These are phyloP conservation scores for Ruditapes philippinarum DNA, from an alignment of 1,140 invertebrate genomes.

Conservation along the genomic window DNA sequence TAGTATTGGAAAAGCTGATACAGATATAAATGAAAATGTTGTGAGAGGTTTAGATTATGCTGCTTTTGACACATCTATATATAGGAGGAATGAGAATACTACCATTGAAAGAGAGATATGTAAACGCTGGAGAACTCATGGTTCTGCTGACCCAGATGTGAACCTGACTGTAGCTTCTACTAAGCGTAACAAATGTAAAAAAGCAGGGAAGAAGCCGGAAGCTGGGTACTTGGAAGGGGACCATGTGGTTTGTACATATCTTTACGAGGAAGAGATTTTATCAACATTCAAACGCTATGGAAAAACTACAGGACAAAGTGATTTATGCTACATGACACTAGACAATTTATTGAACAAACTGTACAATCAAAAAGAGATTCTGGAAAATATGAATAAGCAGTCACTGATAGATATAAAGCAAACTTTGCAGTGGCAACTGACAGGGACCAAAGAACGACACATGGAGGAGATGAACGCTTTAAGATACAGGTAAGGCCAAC, in stretches of 20 bases:
- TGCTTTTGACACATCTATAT: slow-evolving; percentile 16
- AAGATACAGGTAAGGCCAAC: neutral
- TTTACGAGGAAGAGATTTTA: slow-evolving; percentile 15
- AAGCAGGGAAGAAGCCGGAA: neutral
- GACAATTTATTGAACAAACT: neutral
- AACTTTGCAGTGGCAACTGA: neutral
- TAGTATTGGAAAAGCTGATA: neutral
- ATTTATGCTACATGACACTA: neutral
- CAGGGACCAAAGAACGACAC: neutral
- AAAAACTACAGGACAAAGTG: slow-evolving; percentile 13
- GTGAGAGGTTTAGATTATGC: neutral
- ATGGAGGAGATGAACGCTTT: neutral
- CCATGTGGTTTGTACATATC: neutral
- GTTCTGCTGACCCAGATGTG: slow-evolving; percentile 3
- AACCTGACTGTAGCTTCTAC: slow-evolving; percentile 43
- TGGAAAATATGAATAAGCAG: slow-evolving; percentile 25
- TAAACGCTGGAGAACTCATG: slow-evolving; percentile 23
- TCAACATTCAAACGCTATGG: neutral
- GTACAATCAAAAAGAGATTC: neutral
- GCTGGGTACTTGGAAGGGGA: slow-evolving; percentile 21
- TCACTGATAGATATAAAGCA: neutral
- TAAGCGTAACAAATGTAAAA: neutral
- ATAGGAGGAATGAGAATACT: neutral
- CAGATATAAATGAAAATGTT: slow-evolving; percentile 2
- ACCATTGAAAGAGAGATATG: slow-evolving; percentile 8